These are phyloP conservation scores for Caenorhabditis inopinata DNA, from an alignment of 1,140 invertebrate species.

Conservation along the genomic window DNA sequence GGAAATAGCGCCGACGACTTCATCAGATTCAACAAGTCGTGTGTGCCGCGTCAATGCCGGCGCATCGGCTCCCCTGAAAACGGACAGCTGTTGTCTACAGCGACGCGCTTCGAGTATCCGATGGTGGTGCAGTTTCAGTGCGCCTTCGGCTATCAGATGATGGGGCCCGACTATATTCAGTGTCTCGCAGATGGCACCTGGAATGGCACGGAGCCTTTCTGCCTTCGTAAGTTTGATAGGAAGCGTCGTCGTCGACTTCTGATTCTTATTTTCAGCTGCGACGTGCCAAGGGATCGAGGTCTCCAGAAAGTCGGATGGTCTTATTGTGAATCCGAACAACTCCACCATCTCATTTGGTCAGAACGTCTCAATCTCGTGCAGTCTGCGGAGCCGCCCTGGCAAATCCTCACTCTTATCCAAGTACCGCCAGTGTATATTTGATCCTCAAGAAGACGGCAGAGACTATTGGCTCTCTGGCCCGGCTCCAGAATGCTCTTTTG, in stretches of 20 bases:
- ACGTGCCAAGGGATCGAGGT: constrained; percentile 55
- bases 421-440: constrained; percentile 90
- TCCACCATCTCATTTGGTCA: constrained; percentile 56
- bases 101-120: constrained; percentile 81
- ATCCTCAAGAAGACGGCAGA: constrained; percentile 82
- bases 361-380: constrained; percentile 61
- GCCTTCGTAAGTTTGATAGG: constrained; percentile 68
- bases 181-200: constrained; percentile 86
- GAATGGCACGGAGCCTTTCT: constrained; percentile 89
- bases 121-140: constrained; percentile 88
- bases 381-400: constrained; percentile 58
- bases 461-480: constrained; percentile 88
- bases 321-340: constrained; percentile 59
- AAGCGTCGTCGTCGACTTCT: not conserved
- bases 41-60: constrained; percentile 73
- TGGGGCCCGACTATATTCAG: constrained; percentile 78
- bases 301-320: constrained; percentile 58
- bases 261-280: constrained; percentile 55
- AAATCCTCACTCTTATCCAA: constrained; percentile 72
- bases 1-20: constrained; percentile 81
- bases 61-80: constrained; percentile 79
- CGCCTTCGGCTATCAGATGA: constrained; percentile 83
- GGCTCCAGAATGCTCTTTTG: constrained; percentile 71
- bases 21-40: constrained; percentile 64
- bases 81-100: constrained; percentile 81